Evolutionary conservation across 2,113 vertebrate genomes (phyloP), one percentile per base, ranked within the genome.

Genomic region (Choloepus hoffmanni): DNA sequence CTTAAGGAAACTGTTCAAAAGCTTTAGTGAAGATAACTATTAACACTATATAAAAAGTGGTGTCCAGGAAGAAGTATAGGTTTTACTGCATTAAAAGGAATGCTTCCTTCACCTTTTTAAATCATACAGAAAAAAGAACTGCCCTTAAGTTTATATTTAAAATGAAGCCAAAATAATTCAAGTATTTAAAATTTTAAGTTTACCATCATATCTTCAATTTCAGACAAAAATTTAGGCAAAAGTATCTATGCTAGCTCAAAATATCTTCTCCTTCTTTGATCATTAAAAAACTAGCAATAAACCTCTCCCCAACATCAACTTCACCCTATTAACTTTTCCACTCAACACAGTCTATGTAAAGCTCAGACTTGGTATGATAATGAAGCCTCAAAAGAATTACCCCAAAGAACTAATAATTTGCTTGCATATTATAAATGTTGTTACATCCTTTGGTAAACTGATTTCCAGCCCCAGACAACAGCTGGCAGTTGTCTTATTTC

Each of bases 131-230:
- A 90, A 90, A 90, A 68, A 68, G 36, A 36, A 40, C 0, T 82
- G 11, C 30, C 30, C 43, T 85, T 93, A 55, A 5, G 12, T 12
- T 45, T 76, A 53, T 81, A 70, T 79, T 70, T 63, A 85, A 26
- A 85, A 90, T 23, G 0, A 89, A 40, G 21, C 30, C 55, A 88
- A 89, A 85, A 79, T 89, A 87, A 92, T 48, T 96, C 33, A 92
- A 89, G 33, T 86, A 84, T 67, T 86, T 87, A 63, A 58, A 92
- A 65, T 43, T 82, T 91, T 67, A 96, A 67, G 23, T 36, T 92
- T 89, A 77, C 21, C 3, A 33, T 50, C 85, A 92, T 60, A 7
- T 94, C 53, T 90, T 87, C 8, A 72, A 14, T 53, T 53, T 85
- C 43, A 33, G 19, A 53, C 28, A 89, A 94, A 81, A 89, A 12